A percentile compares a stretch with the other conserved stretches of the same genome.
These are phyloP conservation scores for Neolamprologus falcicula DNA, from an alignment of 2,113 vertebrate genomes.

Conservation along the genomic window DNA sequence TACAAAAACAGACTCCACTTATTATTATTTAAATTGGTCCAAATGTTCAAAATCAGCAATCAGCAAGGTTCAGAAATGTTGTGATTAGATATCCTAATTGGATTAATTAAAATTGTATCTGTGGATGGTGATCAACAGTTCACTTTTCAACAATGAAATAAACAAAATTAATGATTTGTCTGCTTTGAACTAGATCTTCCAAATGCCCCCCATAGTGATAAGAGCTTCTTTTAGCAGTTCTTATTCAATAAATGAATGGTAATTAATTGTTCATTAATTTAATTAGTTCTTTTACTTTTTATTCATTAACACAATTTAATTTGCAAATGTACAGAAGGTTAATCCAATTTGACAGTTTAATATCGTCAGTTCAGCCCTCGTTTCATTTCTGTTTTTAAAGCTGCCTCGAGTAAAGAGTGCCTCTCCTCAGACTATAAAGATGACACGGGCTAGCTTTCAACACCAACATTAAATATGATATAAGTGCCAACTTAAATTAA, in stretches of 20 bases:
- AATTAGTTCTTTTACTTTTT: neutral
- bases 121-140: neutral
- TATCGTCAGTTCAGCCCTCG: neutral
- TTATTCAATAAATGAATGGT: neutral
- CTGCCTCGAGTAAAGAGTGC: neutral
- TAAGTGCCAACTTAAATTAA: slow-evolving; percentile 22
- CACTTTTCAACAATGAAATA: neutral
- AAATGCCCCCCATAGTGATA: neutral
- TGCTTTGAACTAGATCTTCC: neutral
- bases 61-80: neutral
- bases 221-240: neutral
- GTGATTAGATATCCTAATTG: neutral
- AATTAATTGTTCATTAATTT: neutral
- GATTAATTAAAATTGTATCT: neutral
- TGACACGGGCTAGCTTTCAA: neutral
- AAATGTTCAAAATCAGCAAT: neutral
- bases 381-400: neutral
- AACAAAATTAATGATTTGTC: neutral
- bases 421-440: neutral
- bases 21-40: neutral
- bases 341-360: neutral
- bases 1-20: neutral
- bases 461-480: slow-evolving; percentile 4
- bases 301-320: slow-evolving; percentile 19
- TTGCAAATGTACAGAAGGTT: neutral